Evolutionary conservation across 2,113 vertebrate species (phyloP).

Genomic region (Rhombomys opimus): DNA sequence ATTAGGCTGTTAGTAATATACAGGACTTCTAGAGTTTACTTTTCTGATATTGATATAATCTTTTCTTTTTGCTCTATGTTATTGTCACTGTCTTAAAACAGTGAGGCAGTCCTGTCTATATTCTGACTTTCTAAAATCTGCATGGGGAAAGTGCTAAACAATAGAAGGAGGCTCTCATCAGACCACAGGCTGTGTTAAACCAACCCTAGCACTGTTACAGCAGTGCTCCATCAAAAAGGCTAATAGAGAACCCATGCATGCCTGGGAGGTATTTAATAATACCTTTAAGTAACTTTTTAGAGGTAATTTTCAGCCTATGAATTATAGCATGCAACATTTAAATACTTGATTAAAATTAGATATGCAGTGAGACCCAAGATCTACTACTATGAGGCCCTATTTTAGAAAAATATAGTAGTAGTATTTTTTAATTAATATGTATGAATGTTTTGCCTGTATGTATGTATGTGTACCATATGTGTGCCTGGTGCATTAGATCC

Average conservation of each 20-base stretch:
- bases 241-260: not conserved
- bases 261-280: not conserved
- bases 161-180: not conserved
- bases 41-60: not conserved
- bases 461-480: not conserved
- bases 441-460: not conserved
- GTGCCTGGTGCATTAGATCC: not conserved
- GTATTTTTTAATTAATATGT: not conserved
- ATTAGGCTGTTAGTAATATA: conserved; percentile 16
- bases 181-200: not conserved
- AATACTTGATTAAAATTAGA: conserved; percentile 10
- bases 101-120: not conserved
- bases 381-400: not conserved
- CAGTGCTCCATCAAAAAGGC: not conserved
- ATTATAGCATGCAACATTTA: not conserved
- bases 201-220: not conserved
- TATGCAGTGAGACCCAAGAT: not conserved
- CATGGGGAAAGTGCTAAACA: not conserved
- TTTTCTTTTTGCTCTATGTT: not conserved
- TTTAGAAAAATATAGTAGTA: conserved; percentile 15
- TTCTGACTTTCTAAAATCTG: conserved; percentile 1
- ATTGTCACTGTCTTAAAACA: conserved; percentile 33
- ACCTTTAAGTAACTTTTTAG: not conserved
- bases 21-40: not conserved
- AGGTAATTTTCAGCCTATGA: not conserved